These are phyloP conservation scores for Tetrapedia diversipes DNA, from an alignment of 2,888 invertebrate genomes.

Conservation along the genomic window DNA sequence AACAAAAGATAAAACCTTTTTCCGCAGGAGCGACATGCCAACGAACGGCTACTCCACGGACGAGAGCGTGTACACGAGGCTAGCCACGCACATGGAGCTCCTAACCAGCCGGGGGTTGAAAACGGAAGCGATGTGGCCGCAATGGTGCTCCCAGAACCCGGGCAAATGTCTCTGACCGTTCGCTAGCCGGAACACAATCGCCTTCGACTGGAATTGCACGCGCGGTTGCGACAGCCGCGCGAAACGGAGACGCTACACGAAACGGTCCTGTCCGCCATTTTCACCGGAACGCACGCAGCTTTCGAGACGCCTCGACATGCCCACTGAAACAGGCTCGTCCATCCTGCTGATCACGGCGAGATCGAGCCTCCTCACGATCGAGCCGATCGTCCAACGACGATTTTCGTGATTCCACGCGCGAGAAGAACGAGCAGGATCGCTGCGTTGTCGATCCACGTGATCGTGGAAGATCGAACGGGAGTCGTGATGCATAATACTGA, in stretches of 20 bases:
- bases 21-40: slow-evolving; percentile 84
- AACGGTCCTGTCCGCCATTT: slow-evolving; percentile 5
- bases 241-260: slow-evolving; percentile 23
- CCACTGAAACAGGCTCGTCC: neutral
- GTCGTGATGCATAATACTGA: neutral
- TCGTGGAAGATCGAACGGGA: slow-evolving; percentile 4
- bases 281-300: neutral
- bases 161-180: slow-evolving; percentile 87
- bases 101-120: slow-evolving; percentile 86
- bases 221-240: slow-evolving; percentile 39
- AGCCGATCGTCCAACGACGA: slow-evolving; percentile 22
- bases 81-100: slow-evolving; percentile 88
- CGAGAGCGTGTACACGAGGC: slow-evolving; percentile 87
- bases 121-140: slow-evolving; percentile 90
- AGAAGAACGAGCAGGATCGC: neutral
- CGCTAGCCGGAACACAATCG: slow-evolving; percentile 59
- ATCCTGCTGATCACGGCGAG: neutral
- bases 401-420: neutral
- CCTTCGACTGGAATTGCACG: slow-evolving; percentile 43
- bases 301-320: neutral
- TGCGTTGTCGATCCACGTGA: neutral
- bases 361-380: neutral
- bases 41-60: slow-evolving; percentile 83
- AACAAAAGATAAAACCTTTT: slow-evolving; percentile 20
- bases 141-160: slow-evolving; percentile 91